phyloP scores from a whole-genome alignment of 2,888 invertebrate species.

The Apotomis betuletana region DNA sequence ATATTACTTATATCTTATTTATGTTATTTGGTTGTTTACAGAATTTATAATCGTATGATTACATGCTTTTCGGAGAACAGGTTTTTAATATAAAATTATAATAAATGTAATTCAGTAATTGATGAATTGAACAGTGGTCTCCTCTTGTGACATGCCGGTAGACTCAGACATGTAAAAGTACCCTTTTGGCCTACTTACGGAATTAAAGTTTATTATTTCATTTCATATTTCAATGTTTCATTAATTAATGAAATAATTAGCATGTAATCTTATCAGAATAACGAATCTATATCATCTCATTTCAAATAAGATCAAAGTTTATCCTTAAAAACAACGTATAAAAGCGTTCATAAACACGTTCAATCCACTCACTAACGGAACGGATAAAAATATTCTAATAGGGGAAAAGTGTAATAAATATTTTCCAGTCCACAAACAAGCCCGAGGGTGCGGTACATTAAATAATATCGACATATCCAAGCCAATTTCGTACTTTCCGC shows the following conservation, averaged over 20 bases:
- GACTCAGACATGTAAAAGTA: too few species aligned
- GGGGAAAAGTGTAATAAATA: conserved; percentile 70
- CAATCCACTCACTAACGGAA: conserved; percentile 46
- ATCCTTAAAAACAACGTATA: conserved; percentile 5
- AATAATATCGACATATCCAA: conserved; percentile 79
- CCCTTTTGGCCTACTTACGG: too few species aligned
- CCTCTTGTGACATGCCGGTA: too few species aligned
- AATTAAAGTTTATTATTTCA: too few species aligned
- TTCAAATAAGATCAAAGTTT: conserved; percentile 16
- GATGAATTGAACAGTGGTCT: too few species aligned
- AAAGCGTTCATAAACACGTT: conserved; percentile 20
- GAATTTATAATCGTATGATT: neutral
- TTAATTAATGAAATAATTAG: too few species aligned
- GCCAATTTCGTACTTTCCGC: conserved; percentile 76
- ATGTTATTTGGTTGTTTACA: neutral
- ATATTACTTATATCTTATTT: neutral
- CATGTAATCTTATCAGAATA: too few species aligned
- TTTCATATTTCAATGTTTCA: too few species aligned
- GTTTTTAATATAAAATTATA: too few species aligned
- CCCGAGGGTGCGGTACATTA: conserved; percentile 72
- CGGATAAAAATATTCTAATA: conserved; percentile 58
- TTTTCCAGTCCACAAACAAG: conserved; percentile 75
- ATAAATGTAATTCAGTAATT: too few species aligned
- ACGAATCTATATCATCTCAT: conserved; percentile 1
- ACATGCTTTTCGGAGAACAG: too few species aligned